Evolutionary conservation across 2,797 vertebrate species (phyloP), one percentile per base, ranked within the genome.

Genomic region (Anomalospiza imberbis): DNA sequence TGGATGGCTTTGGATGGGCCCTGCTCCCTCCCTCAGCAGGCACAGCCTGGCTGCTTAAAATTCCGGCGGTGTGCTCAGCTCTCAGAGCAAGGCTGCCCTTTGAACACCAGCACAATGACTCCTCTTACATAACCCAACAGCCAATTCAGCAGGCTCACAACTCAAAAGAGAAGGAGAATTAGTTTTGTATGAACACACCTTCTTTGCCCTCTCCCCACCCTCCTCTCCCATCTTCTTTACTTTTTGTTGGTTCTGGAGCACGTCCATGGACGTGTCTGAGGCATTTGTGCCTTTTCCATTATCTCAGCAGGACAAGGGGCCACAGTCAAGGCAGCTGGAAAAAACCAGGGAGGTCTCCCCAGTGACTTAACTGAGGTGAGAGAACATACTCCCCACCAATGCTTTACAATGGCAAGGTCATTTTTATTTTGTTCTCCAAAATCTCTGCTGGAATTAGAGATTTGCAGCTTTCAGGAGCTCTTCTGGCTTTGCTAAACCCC

Each of bases 111-210:
- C 85, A 95, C 87, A 92, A 71, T 78, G 92, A 84, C 94, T 97
- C 89, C 94, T 93, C 96, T 96, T 97, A 96, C 89, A 83, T 95
- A 97, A 97, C 95, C 87, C 83, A 93, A 70, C 65, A 91, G 84
- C 80, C 91, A 94, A 95, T 92, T 93, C 51, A 72, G 77, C 84
- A 91, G 89, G 82, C 87, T 96, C 94, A 21, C 67, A 77, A 68
- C 75, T 84, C 80, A 73, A 94, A 95, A 91, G 12, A 40, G 40
- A 40, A 40, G 40, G 40, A 40, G 40, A 95, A 85, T 87, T 79
- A 48, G 62, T 85, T 78, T 45, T 61, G 60, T 82, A 34, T 82
- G 50, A 94, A 71, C 34, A 67, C 47, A 80, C 66, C 86, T 88
- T 44, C 55, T 93, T 38, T 72, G 42, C 40, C 72, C 40, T 26